Conservation (phyloP, 2,113 vertebrate genomes). For the Bos javanicus region DNA sequence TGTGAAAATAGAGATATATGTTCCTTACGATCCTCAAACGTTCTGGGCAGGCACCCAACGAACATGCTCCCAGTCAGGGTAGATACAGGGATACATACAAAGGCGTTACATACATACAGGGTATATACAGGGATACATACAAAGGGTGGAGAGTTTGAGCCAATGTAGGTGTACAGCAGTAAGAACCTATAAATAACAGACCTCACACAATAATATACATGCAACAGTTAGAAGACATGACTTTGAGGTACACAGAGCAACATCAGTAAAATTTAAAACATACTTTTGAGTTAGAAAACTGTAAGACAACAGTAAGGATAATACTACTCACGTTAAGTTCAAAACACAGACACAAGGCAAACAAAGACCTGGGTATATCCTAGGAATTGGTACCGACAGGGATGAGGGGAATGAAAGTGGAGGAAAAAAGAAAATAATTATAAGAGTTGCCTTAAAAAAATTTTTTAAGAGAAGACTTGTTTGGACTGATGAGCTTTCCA, state of each 20-base stretch:
- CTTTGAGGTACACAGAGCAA: background rate
- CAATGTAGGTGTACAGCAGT: background rate
- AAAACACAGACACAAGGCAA: background rate
- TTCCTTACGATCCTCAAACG: background rate
- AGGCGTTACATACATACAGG: background rate
- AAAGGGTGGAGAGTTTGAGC: background rate
- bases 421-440: background rate
- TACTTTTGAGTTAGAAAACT: background rate
- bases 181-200: background rate
- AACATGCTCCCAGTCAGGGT: background rate
- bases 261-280: background rate
- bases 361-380: background rate
- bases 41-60: background rate
- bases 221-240: background rate
- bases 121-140: rapidly evolving
- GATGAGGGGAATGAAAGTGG: background rate
- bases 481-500: background rate
- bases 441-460: background rate
- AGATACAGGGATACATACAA: rapidly evolving
- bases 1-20: background rate
- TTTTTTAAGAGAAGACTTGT: background rate
- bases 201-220: background rate
- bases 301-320: background rate
- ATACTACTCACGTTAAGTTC: background rate
- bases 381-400: background rate